Evolutionary conservation across 2,113 vertebrate genomes (phyloP).

Genomic region (Pseudopodoces humilis): DNA sequence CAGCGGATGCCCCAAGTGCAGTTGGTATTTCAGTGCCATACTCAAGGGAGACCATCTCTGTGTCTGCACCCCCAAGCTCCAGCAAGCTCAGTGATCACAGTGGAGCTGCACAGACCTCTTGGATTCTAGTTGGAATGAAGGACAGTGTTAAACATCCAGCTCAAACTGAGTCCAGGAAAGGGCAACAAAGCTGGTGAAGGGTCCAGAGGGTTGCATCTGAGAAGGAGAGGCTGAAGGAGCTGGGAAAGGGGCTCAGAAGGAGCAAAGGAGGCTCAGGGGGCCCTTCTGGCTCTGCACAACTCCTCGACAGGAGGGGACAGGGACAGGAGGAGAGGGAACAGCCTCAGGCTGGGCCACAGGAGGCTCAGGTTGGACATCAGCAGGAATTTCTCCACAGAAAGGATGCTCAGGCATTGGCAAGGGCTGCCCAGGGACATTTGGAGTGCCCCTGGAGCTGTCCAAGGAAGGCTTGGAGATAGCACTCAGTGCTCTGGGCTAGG

Average conservation of each 20-base stretch:
- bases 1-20: background rate
- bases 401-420: fast-evolving
- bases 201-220: background rate
- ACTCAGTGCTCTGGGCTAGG: background rate
- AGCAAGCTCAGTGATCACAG: background rate
- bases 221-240: background rate
- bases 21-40: background rate
- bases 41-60: background rate
- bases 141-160: background rate
- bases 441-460: no score
- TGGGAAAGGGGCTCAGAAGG: background rate
- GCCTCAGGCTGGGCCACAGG: background rate
- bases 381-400: background rate
- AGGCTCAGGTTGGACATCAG: fast-evolving
- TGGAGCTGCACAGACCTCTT: background rate
- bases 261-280: background rate
- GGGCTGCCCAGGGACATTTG: background rate
- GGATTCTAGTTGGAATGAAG: background rate
- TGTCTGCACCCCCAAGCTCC: background rate
- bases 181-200: background rate
- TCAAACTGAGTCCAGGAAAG: background rate
- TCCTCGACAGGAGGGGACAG: background rate
- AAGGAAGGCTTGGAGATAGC: fast-evolving
- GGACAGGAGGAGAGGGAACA: fast-evolving
- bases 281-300: background rate